Evolutionary conservation across 1,140 invertebrate genomes (phyloP), one percentile per base, ranked within the genome.

Genomic region (Heliothis subflexa): DNA sequence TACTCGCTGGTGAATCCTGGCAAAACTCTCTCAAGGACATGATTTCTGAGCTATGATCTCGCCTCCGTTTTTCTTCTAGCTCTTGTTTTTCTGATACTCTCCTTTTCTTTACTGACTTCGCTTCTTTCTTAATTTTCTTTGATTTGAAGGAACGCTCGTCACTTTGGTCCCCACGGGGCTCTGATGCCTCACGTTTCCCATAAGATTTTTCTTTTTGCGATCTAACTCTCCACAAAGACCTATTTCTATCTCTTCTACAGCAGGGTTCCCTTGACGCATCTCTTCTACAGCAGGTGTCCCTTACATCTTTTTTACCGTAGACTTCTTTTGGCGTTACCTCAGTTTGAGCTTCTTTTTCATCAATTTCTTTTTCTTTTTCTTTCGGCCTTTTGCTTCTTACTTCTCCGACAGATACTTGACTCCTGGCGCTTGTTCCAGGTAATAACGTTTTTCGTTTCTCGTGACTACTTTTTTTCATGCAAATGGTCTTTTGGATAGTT

Each of bases 401-500:
- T 71, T 86, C 84, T 16, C 86, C 89, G 7, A 87, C 50, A 3
- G 83, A 89, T 50, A 88, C 52, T 16, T 84, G 68, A 66, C 62
- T 66, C 57, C 45, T 71, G 54, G 33, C 50, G 13, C 14, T 14
- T 47, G 21, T 85, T 84, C 11, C 71, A 76, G 52, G 70, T 68
- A 74, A 78, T 78, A 66, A 59, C 13, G 55, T 2, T 25, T 78
- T 85, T 55, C 71, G 64, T 66, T 81, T 87, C 0, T 79, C 78
- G 11, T 82, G 70, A 55, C 12, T 28, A 55, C 73, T 78, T 33
- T 33, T 50, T 61, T 82, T 88, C 21, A 84, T 87, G 16, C 74
- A 80, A 62, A 87, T 78, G 28, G 80, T 84, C 50, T 77, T 81
- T 78, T 88, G 81, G 50, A 91, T 88, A 11, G 80, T 87, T 80